Evolutionary conservation across 2,888 invertebrate species (phyloP).

Genomic region (Ormyrus labotus): DNA sequence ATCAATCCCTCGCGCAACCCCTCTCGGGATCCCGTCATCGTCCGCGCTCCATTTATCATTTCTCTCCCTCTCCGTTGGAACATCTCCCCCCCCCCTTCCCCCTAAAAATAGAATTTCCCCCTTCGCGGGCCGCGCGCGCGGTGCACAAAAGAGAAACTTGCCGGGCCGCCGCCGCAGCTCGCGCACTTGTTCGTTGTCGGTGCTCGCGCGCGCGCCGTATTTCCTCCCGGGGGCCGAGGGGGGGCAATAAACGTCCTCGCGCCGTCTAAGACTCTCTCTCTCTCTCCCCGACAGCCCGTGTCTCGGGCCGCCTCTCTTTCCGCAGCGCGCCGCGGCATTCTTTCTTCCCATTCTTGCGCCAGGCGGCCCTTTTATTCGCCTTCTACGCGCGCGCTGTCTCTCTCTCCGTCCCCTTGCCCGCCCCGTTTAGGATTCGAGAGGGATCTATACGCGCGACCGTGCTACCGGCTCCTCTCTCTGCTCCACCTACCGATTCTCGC

Average conservation of each 20-base stretch:
- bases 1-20: too few relatives aligned
- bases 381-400: not conserved
- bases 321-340: conserved; percentile 33
- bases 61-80: too few relatives aligned
- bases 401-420: not conserved
- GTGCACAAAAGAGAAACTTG: not conserved
- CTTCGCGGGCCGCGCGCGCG: not conserved
- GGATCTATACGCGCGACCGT: not conserved
- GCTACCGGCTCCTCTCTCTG: conserved; percentile 27
- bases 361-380: not conserved
- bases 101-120: too few relatives aligned
- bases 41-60: too few relatives aligned
- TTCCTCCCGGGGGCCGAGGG: conserved; percentile 9
- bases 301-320: conserved; percentile 7
- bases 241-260: conserved; percentile 50
- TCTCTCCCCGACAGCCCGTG: conserved; percentile 46
- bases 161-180: not conserved
- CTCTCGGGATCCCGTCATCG: too few relatives aligned
- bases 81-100: too few relatives aligned
- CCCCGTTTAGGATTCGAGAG: not conserved
- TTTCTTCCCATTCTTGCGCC: conserved; percentile 39
- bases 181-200: conserved; percentile 39
- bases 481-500: conserved; percentile 46
- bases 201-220: conserved; percentile 31
- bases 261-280: conserved; percentile 20